Percentiles rank a stretch among this genome's conserved stretches.
phyloP scores from a whole-genome alignment of 1,140 invertebrate genomes.

The Pseudomyrmex gracilis region DNA sequence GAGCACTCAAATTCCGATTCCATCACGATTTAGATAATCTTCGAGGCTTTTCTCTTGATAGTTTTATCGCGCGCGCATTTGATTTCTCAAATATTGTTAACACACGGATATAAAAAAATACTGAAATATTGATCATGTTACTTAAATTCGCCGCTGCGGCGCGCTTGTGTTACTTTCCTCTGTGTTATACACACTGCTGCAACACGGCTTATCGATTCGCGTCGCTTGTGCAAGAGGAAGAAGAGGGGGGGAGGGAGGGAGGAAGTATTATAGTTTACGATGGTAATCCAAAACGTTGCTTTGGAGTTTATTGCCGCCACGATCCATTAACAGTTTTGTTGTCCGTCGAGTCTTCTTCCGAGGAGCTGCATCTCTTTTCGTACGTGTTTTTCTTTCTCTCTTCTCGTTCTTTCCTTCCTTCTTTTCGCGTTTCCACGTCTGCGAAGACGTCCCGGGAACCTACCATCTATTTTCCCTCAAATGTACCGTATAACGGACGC shows the following conservation, averaged over 20 bases:
- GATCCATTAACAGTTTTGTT: slow-evolving; percentile 69
- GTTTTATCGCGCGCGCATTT: neutral
- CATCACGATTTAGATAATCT: neutral
- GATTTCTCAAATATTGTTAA: too few species aligned
- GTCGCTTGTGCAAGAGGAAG: neutral
- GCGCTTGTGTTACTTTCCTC: neutral
- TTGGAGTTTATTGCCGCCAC: slow-evolving; percentile 2
- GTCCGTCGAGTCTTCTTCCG: slow-evolving; percentile 27
- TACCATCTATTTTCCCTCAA: slow-evolving; percentile 66
- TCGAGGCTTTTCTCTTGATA: too few species aligned
- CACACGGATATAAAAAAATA: too few species aligned
- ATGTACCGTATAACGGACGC: slow-evolving; percentile 59
- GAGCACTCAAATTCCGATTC: neutral
- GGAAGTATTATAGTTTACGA: slow-evolving; percentile 23
- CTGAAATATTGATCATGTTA: too few species aligned
- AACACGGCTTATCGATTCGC: slow-evolving; percentile 2
- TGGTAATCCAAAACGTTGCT: slow-evolving; percentile 40
- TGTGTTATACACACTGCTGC: neutral
- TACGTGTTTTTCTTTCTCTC: slow-evolving; percentile 33
- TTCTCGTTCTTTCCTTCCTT: slow-evolving; percentile 19
- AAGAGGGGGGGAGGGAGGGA: too few species aligned
- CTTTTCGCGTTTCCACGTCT: slow-evolving; percentile 17
- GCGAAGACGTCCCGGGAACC: slow-evolving; percentile 34
- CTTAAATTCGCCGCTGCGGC: too few species aligned
- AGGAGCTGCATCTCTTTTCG: slow-evolving; percentile 17